A percentile compares a stretch with the other conserved stretches of the same genome.
Evolutionary conservation across 2,797 vertebrate genomes (phyloP).

Genomic region (Salarias fasciatus): DNA sequence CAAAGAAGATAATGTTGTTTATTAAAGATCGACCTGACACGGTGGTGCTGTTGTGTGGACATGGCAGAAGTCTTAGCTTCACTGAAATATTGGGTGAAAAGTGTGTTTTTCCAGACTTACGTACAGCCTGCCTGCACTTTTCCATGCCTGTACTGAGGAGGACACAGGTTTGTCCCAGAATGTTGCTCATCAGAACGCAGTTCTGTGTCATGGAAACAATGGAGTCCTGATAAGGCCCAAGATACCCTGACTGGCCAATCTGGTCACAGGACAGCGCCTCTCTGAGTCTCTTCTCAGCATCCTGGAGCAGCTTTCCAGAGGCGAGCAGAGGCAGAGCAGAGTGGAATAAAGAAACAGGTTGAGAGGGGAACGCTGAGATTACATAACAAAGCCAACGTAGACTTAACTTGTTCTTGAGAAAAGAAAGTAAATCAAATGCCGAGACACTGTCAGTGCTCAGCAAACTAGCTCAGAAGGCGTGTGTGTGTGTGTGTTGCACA

Average conservation of each 20-base stretch:
- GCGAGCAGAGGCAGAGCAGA: constrained; percentile 61
- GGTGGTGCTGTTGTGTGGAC: not conserved
- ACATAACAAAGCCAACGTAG: not conserved
- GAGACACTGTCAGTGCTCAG: not conserved
- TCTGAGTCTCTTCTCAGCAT: constrained; percentile 86
- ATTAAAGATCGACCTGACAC: not conserved
- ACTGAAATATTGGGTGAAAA: constrained; percentile 19
- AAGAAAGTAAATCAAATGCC: not conserved
- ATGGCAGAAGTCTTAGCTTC: constrained; percentile 2
- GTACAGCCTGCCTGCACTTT: constrained; percentile 90
- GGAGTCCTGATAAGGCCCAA: constrained; percentile 81
- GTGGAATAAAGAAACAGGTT: constrained; percentile 22
- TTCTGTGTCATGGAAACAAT: constrained; percentile 89
- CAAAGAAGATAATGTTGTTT: no score
- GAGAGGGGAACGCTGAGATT: constrained; percentile 4
- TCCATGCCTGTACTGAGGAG: constrained; percentile 90
- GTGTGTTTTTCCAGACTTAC: constrained; percentile 82
- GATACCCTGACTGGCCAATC: constrained; percentile 59
- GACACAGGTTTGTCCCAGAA: constrained; percentile 90
- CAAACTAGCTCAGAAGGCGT: not conserved
- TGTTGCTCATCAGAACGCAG: constrained; percentile 88
- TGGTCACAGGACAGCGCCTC: constrained; percentile 85
- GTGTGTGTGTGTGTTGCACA: constrained; percentile 4
- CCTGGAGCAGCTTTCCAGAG: constrained; percentile 84
- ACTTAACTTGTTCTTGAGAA: constrained; percentile 9